These are phyloP conservation scores for Crenichthys baileyi DNA, from an alignment of 2,797 vertebrate genomes.

Conservation along the genomic window DNA sequence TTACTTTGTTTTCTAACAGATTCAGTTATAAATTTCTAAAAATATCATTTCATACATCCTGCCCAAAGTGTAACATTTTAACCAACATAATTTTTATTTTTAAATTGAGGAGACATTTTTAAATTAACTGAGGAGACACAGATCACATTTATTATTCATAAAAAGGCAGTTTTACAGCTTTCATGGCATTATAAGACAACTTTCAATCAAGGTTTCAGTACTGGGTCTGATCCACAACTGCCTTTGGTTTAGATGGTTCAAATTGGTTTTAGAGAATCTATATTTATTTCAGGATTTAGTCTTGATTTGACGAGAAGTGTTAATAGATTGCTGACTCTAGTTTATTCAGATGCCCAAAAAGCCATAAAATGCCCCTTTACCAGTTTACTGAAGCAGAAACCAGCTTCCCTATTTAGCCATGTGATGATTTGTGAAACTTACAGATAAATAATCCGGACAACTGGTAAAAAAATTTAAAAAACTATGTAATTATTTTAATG, in stretches of 20 bases:
- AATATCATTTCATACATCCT: background rate
- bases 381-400: background rate
- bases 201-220: background rate
- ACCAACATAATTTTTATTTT: background rate
- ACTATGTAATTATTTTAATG: background rate
- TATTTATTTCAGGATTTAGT: slow-evolving; percentile 1
- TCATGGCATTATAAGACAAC: background rate
- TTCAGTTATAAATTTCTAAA: background rate
- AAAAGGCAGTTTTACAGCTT: background rate
- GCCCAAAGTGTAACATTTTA: background rate
- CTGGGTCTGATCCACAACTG: background rate
- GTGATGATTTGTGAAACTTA: background rate
- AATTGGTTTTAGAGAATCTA: background rate
- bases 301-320: background rate
- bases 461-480: background rate
- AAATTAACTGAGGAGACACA: background rate
- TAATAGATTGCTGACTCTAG: background rate
- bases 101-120: too few relatives aligned
- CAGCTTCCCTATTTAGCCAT: background rate
- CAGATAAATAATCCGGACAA: background rate
- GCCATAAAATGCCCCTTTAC: background rate
- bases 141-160: background rate
- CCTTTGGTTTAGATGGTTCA: background rate
- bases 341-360: background rate
- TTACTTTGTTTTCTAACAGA: background rate